Conservation (phyloP, 2,888 invertebrate genomes). For the Conomelus anceps region DNA sequence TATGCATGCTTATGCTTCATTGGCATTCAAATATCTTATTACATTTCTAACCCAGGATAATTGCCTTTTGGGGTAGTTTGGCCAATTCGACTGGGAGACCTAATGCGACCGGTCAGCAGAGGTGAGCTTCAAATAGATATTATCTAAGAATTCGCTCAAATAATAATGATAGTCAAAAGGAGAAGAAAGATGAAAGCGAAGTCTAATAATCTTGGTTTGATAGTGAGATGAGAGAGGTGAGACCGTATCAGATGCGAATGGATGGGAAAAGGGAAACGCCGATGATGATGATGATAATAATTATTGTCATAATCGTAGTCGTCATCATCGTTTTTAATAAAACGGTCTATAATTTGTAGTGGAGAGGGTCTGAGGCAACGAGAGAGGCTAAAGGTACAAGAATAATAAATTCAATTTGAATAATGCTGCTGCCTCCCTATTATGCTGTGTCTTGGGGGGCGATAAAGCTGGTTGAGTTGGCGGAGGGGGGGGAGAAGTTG, state of each 20-base stretch:
- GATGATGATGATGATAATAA: not conserved
- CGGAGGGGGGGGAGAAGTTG: not conserved
- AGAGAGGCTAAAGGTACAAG: not conserved
- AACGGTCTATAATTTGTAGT: not conserved
- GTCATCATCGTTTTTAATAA: not conserved
- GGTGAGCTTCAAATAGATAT: too few species aligned
- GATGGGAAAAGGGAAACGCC: not conserved
- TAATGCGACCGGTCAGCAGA: too few species aligned
- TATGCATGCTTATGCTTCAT: too few species aligned
- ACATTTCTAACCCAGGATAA: too few species aligned
- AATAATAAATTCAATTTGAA: not conserved
- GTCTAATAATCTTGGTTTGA: not conserved
- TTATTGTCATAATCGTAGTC: not conserved
- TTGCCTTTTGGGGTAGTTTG: too few species aligned
- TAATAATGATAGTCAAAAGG: too few species aligned
- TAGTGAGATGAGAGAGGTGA: not conserved
- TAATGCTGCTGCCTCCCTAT: not conserved
- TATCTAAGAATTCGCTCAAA: too few species aligned
- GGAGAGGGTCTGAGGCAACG: not conserved
- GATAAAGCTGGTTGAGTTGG: not conserved
- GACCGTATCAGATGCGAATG: not conserved
- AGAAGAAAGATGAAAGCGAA: not conserved
- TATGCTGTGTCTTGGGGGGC: not conserved
- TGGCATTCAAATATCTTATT: too few species aligned
- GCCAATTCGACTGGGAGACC: too few species aligned